Percentiles rank a stretch among this genome's conserved stretches.
Conservation (phyloP, 2,113 vertebrate species). For the Opisthocomus hoazin region DNA sequence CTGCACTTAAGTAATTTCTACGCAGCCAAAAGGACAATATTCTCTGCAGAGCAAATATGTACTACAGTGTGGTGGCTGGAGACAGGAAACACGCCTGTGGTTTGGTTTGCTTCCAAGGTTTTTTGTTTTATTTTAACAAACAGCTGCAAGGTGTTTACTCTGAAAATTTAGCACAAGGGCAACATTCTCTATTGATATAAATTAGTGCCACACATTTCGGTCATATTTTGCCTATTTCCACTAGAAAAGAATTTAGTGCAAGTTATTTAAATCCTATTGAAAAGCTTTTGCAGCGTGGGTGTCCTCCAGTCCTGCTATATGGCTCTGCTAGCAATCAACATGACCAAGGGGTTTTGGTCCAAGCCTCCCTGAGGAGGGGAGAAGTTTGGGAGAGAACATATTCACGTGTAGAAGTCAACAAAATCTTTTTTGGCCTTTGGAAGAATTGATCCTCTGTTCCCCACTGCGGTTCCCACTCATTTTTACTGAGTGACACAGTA, state of each 20-base stretch:
- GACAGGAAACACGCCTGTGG: constrained; percentile 43
- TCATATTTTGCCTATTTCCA: background rate
- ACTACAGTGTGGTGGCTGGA: background rate
- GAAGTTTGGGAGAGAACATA: background rate
- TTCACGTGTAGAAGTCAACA: background rate
- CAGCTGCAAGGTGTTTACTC: constrained; percentile 44
- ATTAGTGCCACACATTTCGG: background rate
- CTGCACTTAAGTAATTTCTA: constrained; percentile 56
- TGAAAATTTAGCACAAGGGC: background rate
- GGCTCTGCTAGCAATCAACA: background rate
- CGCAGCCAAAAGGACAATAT: constrained; percentile 60
- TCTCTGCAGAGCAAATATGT: constrained; percentile 24
- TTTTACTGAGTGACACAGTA: background rate
- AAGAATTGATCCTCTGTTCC: background rate
- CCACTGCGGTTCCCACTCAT: background rate
- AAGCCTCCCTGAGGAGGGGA: background rate
- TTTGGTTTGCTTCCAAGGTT: constrained; percentile 55
- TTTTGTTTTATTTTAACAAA: constrained; percentile 53
- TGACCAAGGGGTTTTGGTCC: background rate
- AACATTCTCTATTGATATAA: constrained; percentile 20
- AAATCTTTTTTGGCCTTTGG: background rate
- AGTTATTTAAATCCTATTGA: background rate
- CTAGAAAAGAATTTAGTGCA: constrained; percentile 1
- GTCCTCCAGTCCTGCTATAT: background rate
- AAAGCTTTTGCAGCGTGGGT: background rate